A percentile compares a stretch with the other conserved stretches of the same genome.
These are phyloP conservation scores for Copsychus sechellarum DNA, from an alignment of 2,113 vertebrate species.

Conservation along the genomic window DNA sequence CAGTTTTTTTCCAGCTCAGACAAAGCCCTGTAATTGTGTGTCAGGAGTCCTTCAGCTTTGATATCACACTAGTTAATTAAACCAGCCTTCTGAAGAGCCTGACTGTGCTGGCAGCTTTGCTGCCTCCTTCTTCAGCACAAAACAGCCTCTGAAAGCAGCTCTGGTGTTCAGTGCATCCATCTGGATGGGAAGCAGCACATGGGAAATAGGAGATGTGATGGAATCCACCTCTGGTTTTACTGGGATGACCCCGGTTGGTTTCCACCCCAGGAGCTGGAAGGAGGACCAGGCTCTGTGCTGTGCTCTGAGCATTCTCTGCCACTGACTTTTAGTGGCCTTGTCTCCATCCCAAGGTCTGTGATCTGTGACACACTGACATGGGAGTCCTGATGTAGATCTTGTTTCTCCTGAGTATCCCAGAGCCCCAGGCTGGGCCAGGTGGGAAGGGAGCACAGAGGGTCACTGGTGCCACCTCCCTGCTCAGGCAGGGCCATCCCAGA, in stretches of 20 bases:
- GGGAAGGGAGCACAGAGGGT: neutral
- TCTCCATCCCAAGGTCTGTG: neutral
- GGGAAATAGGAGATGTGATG: neutral
- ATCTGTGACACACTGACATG: neutral
- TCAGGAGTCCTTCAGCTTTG: constrained; percentile 4
- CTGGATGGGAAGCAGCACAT: neutral
- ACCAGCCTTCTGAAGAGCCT: neutral
- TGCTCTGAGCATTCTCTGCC: neutral
- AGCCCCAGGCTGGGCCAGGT: neutral
- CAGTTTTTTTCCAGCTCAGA: constrained; percentile 7
- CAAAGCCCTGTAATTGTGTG: neutral
- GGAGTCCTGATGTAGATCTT: neutral
- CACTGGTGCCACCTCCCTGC: neutral
- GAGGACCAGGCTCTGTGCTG: neutral
- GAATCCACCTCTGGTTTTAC: neutral
- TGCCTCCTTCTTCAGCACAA: neutral
- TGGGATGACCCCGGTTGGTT: neutral
- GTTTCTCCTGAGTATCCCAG: neutral
- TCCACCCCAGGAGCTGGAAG: neutral
- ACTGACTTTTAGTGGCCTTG: neutral
- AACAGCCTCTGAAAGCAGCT: neutral
- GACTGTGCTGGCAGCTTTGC: neutral
- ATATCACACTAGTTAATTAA: constrained; percentile 26
- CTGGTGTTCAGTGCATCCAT: neutral
- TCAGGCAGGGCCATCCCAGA: neutral